Evolutionary conservation across 1,140 invertebrate species (phyloP).

Genomic region (Macrobrachium nipponense): DNA sequence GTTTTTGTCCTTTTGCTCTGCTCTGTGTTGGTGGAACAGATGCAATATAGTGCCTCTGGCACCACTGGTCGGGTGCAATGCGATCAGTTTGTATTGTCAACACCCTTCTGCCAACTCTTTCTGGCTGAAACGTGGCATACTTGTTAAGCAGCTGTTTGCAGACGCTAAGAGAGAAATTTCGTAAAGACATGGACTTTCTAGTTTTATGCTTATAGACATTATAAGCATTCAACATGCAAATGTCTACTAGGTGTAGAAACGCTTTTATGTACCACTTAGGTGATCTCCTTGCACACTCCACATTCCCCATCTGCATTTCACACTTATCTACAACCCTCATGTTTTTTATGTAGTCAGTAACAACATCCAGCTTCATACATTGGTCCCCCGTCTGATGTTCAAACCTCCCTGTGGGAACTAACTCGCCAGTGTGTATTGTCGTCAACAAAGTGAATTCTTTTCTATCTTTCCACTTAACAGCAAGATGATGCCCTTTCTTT

Average conservation of each 20-base stretch:
- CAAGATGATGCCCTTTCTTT: neutral
- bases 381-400: neutral
- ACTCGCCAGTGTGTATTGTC: neutral
- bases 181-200: too few relatives aligned
- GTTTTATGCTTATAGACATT: neutral
- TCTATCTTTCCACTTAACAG: neutral
- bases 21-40: too few relatives aligned
- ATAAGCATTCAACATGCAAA: slow-evolving; percentile 29
- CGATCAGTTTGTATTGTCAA: too few relatives aligned
- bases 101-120: too few relatives aligned
- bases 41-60: too few relatives aligned
- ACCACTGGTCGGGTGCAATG: too few relatives aligned
- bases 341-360: neutral
- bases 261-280: slow-evolving; percentile 30
- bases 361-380: neutral
- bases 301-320: neutral
- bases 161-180: too few relatives aligned
- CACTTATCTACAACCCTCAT: slow-evolving; percentile 23
- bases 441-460: neutral
- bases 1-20: too few relatives aligned
- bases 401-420: neutral
- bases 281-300: slow-evolving; percentile 12
- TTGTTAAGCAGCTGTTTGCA: too few relatives aligned
- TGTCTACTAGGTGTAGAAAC: slow-evolving; percentile 24
- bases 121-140: too few relatives aligned